Evolutionary conservation across 2,113 vertebrate genomes (phyloP), one percentile per base, ranked within the genome.

Genomic region (Romanogobio albipinnatus): DNA sequence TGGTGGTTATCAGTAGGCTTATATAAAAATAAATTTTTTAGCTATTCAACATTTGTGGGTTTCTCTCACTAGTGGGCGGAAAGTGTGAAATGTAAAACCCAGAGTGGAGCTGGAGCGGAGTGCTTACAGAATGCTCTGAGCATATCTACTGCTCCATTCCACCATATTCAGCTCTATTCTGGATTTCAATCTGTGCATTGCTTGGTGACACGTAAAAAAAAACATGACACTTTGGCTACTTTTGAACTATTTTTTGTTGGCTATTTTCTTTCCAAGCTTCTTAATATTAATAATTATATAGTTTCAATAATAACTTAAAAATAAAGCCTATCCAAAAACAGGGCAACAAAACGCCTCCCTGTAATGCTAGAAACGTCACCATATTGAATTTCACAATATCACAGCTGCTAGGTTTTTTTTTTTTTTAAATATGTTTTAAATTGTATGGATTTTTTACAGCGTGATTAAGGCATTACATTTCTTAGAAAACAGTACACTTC

Each of bases 151-250:
- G 13, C 22, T 47, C 71, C 45, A 24, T 47, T 71, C 33, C 29
- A 53, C 49, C 15, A n/a, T 11, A 61, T 9, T 1, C 13, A 49
- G 39, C 3, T 74, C 39, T 43, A 74, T 43, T 74, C 24, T 73
- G 70, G 39, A 1, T 73, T 43, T 22, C 24, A 26, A 24, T 47
- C 71, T 3, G 45, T 13, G 45, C n/a, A n/a, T 74, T 74, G 71
- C 71, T 75, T 51, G n/a, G 71, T 26, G 71, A 51, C 45, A 17
- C 45, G 4, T 6, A 75, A 75, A n/a, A n/a, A n/a, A n/a, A n/a
- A 26, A 11, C 22, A 36, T 36, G n/a, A 75, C n/a, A 75, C 71
- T 51, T 29, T 51, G 71, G 71, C n/a, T 75, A 75, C 71, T 51
- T 75, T 51, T 26, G 39, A 75, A 49, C 43, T 17, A 75, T 68